Percentiles rank a stretch among this genome's conserved stretches.
phyloP scores from a whole-genome alignment of 2,113 vertebrate genomes.

The Dinomys branickii region DNA sequence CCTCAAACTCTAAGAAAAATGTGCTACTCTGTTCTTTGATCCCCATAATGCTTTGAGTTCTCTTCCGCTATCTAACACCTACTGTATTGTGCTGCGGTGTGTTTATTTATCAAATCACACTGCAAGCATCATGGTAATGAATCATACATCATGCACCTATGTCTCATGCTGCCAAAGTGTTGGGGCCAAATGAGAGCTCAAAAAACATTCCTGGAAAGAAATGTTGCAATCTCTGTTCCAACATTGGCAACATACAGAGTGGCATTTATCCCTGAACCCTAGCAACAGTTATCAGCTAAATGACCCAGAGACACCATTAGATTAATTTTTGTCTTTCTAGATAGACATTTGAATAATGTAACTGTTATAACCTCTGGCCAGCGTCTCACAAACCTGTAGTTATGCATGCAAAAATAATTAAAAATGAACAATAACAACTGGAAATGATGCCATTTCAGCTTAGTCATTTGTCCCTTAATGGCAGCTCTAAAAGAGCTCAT shows the following conservation, averaged over 20 bases:
- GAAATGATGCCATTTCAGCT: background rate
- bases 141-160: accelerated
- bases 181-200: background rate
- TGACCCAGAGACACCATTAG: background rate
- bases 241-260: too few relatives aligned
- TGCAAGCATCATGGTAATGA: accelerated
- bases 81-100: accelerated
- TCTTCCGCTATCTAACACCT: too few relatives aligned
- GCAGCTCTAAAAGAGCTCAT: background rate
- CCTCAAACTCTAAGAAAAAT: background rate
- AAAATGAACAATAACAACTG: background rate
- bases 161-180: background rate
- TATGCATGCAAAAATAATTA: background rate
- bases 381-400: background rate
- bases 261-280: background rate
- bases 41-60: background rate
- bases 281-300: background rate
- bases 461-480: background rate
- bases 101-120: background rate
- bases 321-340: background rate
- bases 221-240: background rate
- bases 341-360: background rate
- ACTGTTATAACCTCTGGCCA: background rate
- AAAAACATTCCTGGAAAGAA: too few relatives aligned
- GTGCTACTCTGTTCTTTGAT: too few relatives aligned